phyloP scores from a whole-genome alignment of 2,797 vertebrate genomes.

The Ctenopoma kingsleyae region DNA sequence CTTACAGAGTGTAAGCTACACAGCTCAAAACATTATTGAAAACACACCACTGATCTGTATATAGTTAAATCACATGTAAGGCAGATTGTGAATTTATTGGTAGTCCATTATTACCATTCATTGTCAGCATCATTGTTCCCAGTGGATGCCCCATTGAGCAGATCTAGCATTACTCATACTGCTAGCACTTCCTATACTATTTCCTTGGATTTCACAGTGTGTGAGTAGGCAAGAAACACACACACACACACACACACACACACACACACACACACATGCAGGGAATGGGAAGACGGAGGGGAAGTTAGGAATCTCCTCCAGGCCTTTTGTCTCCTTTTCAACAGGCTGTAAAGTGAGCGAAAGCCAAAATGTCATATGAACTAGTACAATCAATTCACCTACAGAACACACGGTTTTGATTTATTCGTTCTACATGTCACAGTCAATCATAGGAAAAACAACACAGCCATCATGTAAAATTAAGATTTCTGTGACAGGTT shows the following conservation, averaged over 20 bases:
- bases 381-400: not conserved
- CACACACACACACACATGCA: constrained; percentile 12
- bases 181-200: constrained; percentile 73
- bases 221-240: constrained; percentile 32
- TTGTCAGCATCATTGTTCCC: constrained; percentile 74
- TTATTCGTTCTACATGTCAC: not conserved
- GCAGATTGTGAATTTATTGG: constrained; percentile 48
- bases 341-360: constrained; percentile 46
- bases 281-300: constrained; percentile 40
- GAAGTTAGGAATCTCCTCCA: constrained; percentile 57
- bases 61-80: constrained; percentile 26
- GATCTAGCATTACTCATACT: constrained; percentile 62
- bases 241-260: constrained; percentile 18
- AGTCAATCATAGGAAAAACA: not conserved
- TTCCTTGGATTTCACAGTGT: constrained; percentile 69
- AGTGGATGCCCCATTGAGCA: constrained; percentile 69
- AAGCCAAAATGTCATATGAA: not conserved
- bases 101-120: constrained; percentile 57
- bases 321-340: constrained; percentile 47
- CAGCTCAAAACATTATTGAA: constrained; percentile 14
- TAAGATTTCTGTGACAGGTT: not conserved
- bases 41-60: constrained; percentile 7
- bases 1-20: constrained; percentile 15
- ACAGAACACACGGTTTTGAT: not conserved
- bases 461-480: not conserved